phyloP scores from a whole-genome alignment of 1,140 invertebrate species.

The Cecropterus lyciades region DNA sequence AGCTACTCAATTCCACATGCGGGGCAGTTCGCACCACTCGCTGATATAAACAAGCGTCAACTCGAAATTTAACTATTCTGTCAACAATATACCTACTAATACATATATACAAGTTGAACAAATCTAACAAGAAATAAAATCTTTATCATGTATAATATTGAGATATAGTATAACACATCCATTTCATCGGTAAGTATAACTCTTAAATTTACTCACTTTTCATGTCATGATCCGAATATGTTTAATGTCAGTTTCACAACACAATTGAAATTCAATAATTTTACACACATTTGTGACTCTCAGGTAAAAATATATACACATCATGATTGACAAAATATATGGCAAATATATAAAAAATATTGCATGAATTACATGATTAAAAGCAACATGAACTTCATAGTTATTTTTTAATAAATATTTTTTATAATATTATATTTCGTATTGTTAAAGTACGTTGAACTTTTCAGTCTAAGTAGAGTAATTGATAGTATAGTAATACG shows the following conservation, averaged over 20 bases:
- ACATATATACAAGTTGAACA: conserved; percentile 60
- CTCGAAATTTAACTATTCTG: conserved; percentile 25
- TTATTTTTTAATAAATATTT: conserved; percentile 23
- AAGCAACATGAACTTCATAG: conserved; percentile 31
- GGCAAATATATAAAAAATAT: conserved; percentile 42
- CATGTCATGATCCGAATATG: conserved; percentile 64
- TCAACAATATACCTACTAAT: conserved; percentile 33
- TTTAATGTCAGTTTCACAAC: conserved; percentile 46
- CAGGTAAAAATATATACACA: conserved; percentile 44
- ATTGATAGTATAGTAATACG: conserved; percentile 16
- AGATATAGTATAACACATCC: conserved; percentile 42
- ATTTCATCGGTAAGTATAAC: conserved; percentile 51
- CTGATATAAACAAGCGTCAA: conserved; percentile 27
- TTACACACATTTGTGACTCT: conserved; percentile 58
- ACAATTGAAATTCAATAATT: conserved; percentile 46
- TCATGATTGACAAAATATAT: conserved; percentile 52
- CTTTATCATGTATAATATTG: conserved; percentile 55
- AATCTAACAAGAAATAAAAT: conserved; percentile 71
- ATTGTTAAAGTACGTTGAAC: conserved; percentile 29
- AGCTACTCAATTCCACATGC: conserved; percentile 30
- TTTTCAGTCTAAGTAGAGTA: conserved; percentile 33
- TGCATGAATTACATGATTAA: conserved; percentile 33
- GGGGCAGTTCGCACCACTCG: conserved; percentile 17
- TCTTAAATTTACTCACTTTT: conserved; percentile 57
- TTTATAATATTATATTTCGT: conserved; percentile 19